Evolutionary conservation across 1,140 invertebrate genomes (phyloP).

Genomic region (Aphaenogaster ashmeadi): DNA sequence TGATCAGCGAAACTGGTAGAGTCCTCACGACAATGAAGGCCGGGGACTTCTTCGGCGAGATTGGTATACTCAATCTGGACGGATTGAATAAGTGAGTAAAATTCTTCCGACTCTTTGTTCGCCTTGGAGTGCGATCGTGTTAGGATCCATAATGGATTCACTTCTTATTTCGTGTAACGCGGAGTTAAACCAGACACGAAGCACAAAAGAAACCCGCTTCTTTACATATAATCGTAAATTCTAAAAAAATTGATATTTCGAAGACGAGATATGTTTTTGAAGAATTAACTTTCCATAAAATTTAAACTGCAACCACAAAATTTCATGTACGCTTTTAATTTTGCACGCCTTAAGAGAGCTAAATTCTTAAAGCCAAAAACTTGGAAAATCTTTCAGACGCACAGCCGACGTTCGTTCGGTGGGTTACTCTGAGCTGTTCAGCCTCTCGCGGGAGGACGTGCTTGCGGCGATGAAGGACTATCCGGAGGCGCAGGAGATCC

Average conservation of each 20-base stretch:
- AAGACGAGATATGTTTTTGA: not conserved
- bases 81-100: conserved; percentile 96
- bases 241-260: not conserved
- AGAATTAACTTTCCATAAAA: conserved; percentile 2
- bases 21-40: conserved; percentile 98
- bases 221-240: not conserved
- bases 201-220: not conserved
- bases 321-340: not conserved
- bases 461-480: conserved; percentile 98
- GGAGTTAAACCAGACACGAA: not conserved
- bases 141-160: not conserved
- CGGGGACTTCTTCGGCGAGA: conserved; percentile 99
- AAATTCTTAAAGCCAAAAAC: not conserved
- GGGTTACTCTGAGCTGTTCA: conserved; percentile 98
- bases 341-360: not conserved
- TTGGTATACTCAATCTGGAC: conserved; percentile 98
- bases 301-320: not conserved
- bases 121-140: not conserved
- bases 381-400: conserved; percentile 88
- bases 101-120: not conserved
- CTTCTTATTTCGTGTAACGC: not conserved
- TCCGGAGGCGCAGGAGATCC: conserved; percentile 97
- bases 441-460: conserved; percentile 97
- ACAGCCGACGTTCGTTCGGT: conserved; percentile 98
- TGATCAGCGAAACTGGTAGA: conserved; percentile 96